A percentile compares a stretch with the other conserved stretches of the same genome.
phyloP scores from a whole-genome alignment of 2,113 vertebrate species.

The Scomber colias region DNA sequence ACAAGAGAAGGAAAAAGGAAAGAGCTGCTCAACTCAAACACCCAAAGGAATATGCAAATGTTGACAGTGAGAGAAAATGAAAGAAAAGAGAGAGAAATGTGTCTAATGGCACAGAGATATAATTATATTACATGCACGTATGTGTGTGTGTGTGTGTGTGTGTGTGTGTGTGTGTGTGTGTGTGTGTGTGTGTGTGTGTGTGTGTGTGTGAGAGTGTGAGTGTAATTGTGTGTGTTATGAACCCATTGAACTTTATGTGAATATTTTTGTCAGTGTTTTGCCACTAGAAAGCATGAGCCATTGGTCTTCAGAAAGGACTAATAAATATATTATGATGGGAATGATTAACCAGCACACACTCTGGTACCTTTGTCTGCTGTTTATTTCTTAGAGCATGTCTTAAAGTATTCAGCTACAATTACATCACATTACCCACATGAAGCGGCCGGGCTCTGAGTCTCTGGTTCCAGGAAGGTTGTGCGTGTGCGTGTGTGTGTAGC shows the following conservation, averaged over 20 bases:
- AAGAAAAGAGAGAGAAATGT: conserved; percentile 60
- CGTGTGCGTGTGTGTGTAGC: conserved; percentile 1
- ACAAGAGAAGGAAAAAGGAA: conserved; percentile 66
- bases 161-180: conserved; percentile 4
- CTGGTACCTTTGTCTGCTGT: conserved; percentile 33
- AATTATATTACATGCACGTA: conserved; percentile 57
- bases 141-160: conserved; percentile 20
- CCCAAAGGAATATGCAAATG: conserved; percentile 80
- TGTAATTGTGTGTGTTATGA: conserved; percentile 50
- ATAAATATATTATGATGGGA: conserved; percentile 38
- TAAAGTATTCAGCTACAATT: conserved; percentile 44
- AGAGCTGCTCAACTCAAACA: conserved; percentile 74
- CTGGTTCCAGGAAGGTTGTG: conserved; percentile 55
- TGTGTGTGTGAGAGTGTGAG: conserved; percentile 12
- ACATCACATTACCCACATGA: conserved; percentile 52
- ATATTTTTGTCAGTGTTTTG: conserved; percentile 45
- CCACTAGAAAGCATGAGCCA: conserved; percentile 33
- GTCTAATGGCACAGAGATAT: conserved; percentile 63
- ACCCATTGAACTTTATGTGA: conserved; percentile 65
- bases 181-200: conserved; percentile 35
- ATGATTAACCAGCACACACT: conserved; percentile 12
- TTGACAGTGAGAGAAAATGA: conserved; percentile 55
- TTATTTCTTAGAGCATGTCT: conserved; percentile 49
- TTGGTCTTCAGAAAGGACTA: conserved; percentile 28
- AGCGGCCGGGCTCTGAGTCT: conserved; percentile 51